Evolutionary conservation across 2,888 invertebrate genomes (phyloP).

Genomic region (Carabus problematicus): DNA sequence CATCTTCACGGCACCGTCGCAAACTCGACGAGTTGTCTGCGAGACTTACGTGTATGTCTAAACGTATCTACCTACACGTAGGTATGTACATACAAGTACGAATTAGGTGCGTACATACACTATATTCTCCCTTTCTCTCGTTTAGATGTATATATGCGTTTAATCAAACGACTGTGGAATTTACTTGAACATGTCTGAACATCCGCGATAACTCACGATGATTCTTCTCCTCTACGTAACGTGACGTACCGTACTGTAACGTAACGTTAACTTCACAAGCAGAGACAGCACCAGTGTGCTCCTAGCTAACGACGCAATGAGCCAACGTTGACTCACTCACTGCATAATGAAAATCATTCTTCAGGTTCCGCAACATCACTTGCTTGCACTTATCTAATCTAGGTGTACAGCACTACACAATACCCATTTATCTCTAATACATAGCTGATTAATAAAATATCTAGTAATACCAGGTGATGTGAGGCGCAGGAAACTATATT

Average conservation of each 20-base stretch:
- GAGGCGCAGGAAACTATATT: conserved; percentile 3
- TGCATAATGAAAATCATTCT: conserved; percentile 28
- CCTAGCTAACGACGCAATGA: too few relatives aligned
- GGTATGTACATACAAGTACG: too few relatives aligned
- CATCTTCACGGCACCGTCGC: too few relatives aligned
- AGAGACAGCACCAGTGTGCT: too few relatives aligned
- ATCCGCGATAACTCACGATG: conserved; percentile 23
- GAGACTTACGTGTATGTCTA: too few relatives aligned
- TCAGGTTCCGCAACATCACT: conserved; percentile 9
- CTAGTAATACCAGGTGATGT: neutral
- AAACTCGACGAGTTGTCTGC: too few relatives aligned
- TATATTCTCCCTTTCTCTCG: neutral
- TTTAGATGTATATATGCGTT: conserved; percentile 26
- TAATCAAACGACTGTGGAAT: conserved; percentile 24
- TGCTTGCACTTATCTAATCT: conserved; percentile 14
- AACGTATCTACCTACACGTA: too few relatives aligned
- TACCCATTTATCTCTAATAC: neutral
- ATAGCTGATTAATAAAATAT: conserved; percentile 4
- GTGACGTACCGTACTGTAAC: neutral
- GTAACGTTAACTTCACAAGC: too few relatives aligned
- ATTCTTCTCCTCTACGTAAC: conserved; percentile 15
- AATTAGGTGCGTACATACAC: too few relatives aligned
- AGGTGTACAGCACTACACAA: neutral
- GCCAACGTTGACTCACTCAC: neutral
- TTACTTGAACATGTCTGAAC: conserved; percentile 15